These are phyloP conservation scores for Gobius niger DNA, from an alignment of 2,113 vertebrate species.

Conservation along the genomic window DNA sequence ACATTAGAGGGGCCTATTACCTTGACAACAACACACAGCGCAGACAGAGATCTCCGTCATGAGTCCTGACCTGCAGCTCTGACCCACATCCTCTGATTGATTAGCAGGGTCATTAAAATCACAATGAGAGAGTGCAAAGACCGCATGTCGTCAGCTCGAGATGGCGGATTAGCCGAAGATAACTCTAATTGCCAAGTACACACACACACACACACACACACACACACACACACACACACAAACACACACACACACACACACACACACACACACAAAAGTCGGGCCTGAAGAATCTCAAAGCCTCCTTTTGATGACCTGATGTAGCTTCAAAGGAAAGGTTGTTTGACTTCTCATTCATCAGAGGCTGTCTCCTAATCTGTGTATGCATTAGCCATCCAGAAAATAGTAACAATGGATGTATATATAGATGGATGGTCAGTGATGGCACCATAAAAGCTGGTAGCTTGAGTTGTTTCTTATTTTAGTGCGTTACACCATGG, in stretches of 20 bases:
- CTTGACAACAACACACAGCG: slow-evolving; percentile 9
- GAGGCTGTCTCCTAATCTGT: slow-evolving; percentile 14
- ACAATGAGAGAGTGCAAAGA: slow-evolving; percentile 33
- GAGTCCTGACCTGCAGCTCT: slow-evolving; percentile 29
- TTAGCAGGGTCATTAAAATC: slow-evolving; percentile 59
- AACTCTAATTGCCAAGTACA: slow-evolving; percentile 44
- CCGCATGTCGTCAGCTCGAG: slow-evolving; percentile 22
- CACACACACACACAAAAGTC: slow-evolving; percentile 19
- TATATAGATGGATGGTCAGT: no score
- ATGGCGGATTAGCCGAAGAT: slow-evolving; percentile 37
- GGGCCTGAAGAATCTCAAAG: slow-evolving; percentile 27
- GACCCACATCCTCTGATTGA: slow-evolving; percentile 50
- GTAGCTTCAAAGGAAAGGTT: slow-evolving; percentile 56
- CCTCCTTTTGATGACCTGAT: slow-evolving; percentile 55
- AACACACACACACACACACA: background rate
- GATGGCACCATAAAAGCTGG: no score
- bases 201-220: slow-evolving; percentile 8
- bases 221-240: background rate
- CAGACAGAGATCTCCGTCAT: slow-evolving; percentile 16
- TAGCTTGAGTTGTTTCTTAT: no score
- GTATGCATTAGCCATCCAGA: no score
- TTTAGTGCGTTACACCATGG: no score
- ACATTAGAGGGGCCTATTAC: slow-evolving; percentile 4
- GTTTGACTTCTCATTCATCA: slow-evolving; percentile 53
- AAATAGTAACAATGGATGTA: no score